phyloP scores from a whole-genome alignment of 1,140 invertebrate genomes.

The roundworm (Caenorhabditis elegans) region WBcel235 BX284605.5:6582501-6583000 shows the following conservation, averaged over 20 bases:
- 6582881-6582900: background rate
- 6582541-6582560: background rate
- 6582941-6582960: slow-evolving; percentile 17
- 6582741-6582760: background rate
- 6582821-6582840: slow-evolving; percentile 1
- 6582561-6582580: no score
- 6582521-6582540: background rate
- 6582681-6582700: background rate
- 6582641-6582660: background rate
- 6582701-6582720: background rate
- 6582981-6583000: background rate
- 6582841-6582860: background rate
- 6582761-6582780: background rate
- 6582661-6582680: background rate
- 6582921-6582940: slow-evolving; percentile 8
- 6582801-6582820: background rate
- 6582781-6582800: background rate
- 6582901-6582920: background rate
- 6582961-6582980: slow-evolving; percentile 4
- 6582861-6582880: background rate
- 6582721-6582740: background rate
- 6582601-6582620: background rate
- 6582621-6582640: background rate
- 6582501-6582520: background rate
- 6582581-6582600: background rate